Evolutionary conservation across 2,113 vertebrate genomes (phyloP).

Genomic region (Triplophysa siluroides): DNA sequence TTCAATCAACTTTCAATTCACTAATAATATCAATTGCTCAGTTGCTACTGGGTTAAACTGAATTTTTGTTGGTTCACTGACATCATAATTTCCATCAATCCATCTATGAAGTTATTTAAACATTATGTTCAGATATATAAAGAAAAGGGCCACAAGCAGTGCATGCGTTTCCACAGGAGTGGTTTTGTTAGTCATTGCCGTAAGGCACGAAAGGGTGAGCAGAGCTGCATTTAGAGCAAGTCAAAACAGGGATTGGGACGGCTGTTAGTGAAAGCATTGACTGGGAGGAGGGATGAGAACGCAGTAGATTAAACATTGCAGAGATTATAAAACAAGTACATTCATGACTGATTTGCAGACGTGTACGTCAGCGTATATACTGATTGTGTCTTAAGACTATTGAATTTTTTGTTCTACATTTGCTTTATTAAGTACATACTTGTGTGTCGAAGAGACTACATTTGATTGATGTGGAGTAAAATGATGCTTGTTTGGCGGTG

Average conservation of each 20-base stretch:
- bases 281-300: not conserved
- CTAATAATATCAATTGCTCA: not conserved
- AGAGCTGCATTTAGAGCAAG: slow-evolving; percentile 27
- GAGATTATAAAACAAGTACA: not conserved
- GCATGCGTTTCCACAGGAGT: slow-evolving; percentile 25
- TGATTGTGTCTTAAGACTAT: not conserved
- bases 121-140: not conserved
- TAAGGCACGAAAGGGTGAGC: slow-evolving; percentile 40
- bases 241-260: slow-evolving; percentile 11
- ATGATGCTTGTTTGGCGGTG: not conserved
- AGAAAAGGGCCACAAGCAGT: not conserved
- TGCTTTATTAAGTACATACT: not conserved
- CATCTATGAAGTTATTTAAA: not conserved
- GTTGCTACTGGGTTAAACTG: not conserved
- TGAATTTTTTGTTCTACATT: not conserved
- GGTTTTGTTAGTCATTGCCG: not conserved
- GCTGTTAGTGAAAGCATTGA: not conserved
- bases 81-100: not conserved
- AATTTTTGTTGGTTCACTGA: not conserved
- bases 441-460: not conserved
- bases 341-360: slow-evolving; percentile 11
- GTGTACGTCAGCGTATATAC: not conserved
- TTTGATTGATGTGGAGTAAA: not conserved
- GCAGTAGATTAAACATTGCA: not conserved
- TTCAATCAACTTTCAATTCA: not conserved